phyloP scores from a whole-genome alignment of 1,140 invertebrate species.

The Pteromalus puparum region DNA sequence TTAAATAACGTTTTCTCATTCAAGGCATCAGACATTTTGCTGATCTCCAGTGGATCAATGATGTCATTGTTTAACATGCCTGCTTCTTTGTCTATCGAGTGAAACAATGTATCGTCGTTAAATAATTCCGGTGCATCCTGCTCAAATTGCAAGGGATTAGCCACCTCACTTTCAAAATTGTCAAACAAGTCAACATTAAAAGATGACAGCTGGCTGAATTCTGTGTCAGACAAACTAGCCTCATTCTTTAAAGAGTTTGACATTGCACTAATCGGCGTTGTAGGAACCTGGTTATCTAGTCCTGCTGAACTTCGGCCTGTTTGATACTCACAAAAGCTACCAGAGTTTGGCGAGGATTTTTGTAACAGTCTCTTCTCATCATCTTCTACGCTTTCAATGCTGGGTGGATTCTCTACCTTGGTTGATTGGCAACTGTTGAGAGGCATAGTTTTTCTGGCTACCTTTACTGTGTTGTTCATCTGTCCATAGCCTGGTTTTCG shows the following conservation, averaged over 20 bases:
- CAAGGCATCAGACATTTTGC: slow-evolving; percentile 44
- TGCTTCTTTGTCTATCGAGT: slow-evolving; percentile 50
- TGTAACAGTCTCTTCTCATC: slow-evolving; percentile 36
- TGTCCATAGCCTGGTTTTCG: not conserved
- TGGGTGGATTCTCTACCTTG: slow-evolving; percentile 32
- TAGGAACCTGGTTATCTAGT: slow-evolving; percentile 52
- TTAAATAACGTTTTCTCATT: slow-evolving; percentile 53
- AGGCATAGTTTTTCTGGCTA: slow-evolving; percentile 49
- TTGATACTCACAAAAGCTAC: slow-evolving; percentile 49
- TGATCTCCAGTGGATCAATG: slow-evolving; percentile 19
- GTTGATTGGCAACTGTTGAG: not conserved
- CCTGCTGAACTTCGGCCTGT: slow-evolving; percentile 49
- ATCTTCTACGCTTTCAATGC: slow-evolving; percentile 44
- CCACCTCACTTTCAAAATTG: slow-evolving; percentile 52
- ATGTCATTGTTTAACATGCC: not conserved
- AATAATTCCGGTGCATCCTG: slow-evolving; percentile 53
- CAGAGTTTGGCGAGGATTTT: slow-evolving; percentile 33
- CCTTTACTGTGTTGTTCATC: slow-evolving; percentile 9
- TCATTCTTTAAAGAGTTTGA: slow-evolving; percentile 48
- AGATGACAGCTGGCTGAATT: slow-evolving; percentile 55
- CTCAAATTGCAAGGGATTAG: slow-evolving; percentile 52
- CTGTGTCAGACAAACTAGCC: slow-evolving; percentile 51
- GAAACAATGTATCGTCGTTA: slow-evolving; percentile 51
- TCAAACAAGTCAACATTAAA: slow-evolving; percentile 59
- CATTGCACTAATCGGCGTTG: slow-evolving; percentile 50